Evolutionary conservation across 2,888 invertebrate genomes (phyloP), one percentile per base, ranked within the genome.

Genomic region (Microplitis deprimator): DNA sequence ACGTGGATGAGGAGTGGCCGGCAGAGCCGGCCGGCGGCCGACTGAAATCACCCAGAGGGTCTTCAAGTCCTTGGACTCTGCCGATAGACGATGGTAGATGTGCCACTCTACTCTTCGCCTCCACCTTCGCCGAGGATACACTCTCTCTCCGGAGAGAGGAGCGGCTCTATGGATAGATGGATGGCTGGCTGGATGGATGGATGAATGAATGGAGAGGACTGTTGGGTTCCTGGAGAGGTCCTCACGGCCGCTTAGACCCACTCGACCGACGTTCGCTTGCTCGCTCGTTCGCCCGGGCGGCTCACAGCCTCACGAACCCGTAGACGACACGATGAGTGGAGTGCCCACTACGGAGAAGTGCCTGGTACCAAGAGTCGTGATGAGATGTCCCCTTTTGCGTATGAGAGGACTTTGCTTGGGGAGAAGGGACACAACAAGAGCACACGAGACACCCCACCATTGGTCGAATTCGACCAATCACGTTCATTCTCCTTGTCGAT

Each of bases 231-330:
- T 89, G 89, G 89, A 89, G 89, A 89, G 89, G 89, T 88, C 89
- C 89, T 89, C 89, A 89, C 89, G 85, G 87, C 89, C 89, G 89
- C 89, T 89, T 89, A 89, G 88, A 89, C 87, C 89, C 89, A 89
- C 89, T 89, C 88, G 87, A 89, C 87, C 85, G 83, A 84, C 82
- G 85, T 83, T 83, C 83, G 82, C 80, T 82, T 80, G 85, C 84
- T 83, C 85, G 84, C 84, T 84, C 84, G 84, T 80, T 83, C 84
- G 84, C 78, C 83, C 82, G 82, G 77, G 84, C 84, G 84, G 77
- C 80, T 82, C 79, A 77, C 79, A 79, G 79, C 81, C 77, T 79
- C 79, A 84, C 84, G 85, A 86, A 86, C 87, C 87, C 88, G 87
- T 88, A 87, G 87, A 87, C 88, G 84, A 85, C 88, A 85, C 87